A percentile compares a stretch with the other conserved stretches of the same genome.
phyloP scores from a whole-genome alignment of 2,888 invertebrate species.

The Yponomeuta plumbellus region DNA sequence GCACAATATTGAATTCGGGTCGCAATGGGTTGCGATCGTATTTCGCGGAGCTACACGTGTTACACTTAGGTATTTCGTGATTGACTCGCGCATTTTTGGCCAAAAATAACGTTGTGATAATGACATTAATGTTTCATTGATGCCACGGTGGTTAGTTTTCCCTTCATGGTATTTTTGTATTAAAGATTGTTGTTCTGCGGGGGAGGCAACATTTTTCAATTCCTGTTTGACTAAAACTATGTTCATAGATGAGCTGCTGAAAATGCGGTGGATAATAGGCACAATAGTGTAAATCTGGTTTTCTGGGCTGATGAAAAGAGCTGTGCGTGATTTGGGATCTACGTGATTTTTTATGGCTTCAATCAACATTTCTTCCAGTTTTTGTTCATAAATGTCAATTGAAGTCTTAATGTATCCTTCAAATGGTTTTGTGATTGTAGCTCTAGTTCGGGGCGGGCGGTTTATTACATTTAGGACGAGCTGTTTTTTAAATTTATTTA shows the following conservation, averaged over 20 bases:
- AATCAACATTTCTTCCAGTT: slow-evolving; percentile 1
- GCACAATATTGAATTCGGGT: slow-evolving; percentile 26
- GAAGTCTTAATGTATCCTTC: slow-evolving; percentile 1
- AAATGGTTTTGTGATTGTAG: slow-evolving; percentile 7
- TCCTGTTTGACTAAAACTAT: slow-evolving; percentile 1
- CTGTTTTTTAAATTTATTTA: slow-evolving; percentile 14
- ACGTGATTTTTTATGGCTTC: slow-evolving; percentile 6
- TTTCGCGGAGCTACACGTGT: slow-evolving; percentile 16
- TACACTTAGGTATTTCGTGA: slow-evolving; percentile 20
- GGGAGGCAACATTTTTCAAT: background rate
- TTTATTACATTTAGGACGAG: background rate
- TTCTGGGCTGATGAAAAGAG: background rate
- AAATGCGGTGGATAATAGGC: slow-evolving; percentile 1
- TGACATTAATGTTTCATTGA: slow-evolving; percentile 13
- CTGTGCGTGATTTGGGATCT: background rate
- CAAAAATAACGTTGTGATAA: slow-evolving; percentile 15
- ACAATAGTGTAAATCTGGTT: background rate
- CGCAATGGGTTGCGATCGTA: slow-evolving; percentile 26
- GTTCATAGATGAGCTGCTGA: slow-evolving; percentile 5
- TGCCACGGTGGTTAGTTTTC: slow-evolving; percentile 18
- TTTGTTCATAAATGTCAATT: slow-evolving; percentile 8
- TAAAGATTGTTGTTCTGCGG: background rate
- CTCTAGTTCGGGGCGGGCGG: background rate
- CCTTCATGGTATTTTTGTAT: slow-evolving; percentile 16
- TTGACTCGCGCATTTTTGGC: slow-evolving; percentile 17